These are phyloP conservation scores for Phataginus tetradactyla DNA, from an alignment of 2,797 vertebrate genomes.

Conservation along the genomic window DNA sequence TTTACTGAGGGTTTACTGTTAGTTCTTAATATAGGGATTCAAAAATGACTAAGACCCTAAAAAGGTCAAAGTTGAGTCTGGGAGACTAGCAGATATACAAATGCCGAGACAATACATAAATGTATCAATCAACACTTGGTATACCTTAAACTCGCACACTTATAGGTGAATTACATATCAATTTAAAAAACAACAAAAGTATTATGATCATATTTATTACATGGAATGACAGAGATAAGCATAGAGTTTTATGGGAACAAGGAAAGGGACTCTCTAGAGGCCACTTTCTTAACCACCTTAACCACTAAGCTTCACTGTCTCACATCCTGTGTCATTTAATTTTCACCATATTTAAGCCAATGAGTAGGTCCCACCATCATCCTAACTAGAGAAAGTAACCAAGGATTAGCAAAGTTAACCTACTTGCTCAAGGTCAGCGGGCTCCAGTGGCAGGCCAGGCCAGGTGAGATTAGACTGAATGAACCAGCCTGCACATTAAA, in stretches of 20 bases:
- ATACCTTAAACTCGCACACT: not conserved
- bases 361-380: not conserved
- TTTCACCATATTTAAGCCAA: not conserved
- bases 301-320: not conserved
- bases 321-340: not conserved
- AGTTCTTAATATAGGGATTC: not conserved
- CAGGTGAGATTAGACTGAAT: not conserved
- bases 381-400: not conserved
- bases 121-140: not conserved
- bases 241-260: not conserved
- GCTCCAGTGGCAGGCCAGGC: too few species aligned
- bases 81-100: not conserved
- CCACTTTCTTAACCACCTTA: too few species aligned
- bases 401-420: not conserved
- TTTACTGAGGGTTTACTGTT: not conserved
- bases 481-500: not conserved
- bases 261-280: not conserved
- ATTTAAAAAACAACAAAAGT: not conserved
- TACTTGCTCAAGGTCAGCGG: not conserved
- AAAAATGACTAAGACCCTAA: not conserved
- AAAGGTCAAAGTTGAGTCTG: not conserved
- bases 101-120: not conserved
- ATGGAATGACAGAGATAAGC: not conserved
- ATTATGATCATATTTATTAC: not conserved
- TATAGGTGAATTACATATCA: not conserved